phyloP scores from a whole-genome alignment of 2,113 vertebrate species.

The Rostratula benghalensis region DNA sequence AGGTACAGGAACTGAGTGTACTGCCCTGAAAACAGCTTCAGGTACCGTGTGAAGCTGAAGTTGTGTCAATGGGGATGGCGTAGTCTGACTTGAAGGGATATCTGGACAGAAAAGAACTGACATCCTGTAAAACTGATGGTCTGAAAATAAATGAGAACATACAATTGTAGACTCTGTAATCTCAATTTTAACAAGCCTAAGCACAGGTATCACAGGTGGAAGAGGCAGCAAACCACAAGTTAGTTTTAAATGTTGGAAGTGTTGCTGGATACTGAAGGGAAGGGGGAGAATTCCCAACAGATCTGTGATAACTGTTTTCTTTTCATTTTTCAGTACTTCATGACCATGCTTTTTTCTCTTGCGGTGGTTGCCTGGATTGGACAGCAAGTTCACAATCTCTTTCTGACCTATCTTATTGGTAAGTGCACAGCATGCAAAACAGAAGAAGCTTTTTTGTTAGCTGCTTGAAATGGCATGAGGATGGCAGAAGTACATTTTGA shows the following conservation, averaged over 20 bases:
- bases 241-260: neutral
- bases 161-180: neutral
- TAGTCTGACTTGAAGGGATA: neutral
- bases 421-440: slow-evolving; percentile 55
- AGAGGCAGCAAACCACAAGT: neutral
- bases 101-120: neutral
- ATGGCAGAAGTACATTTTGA: neutral
- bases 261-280: neutral
- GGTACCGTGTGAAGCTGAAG: neutral
- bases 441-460: neutral
- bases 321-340: slow-evolving; percentile 85
- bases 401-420: slow-evolving; percentile 96
- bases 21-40: neutral
- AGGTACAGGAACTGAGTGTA: neutral
- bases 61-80: too few species aligned
- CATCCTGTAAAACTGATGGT: neutral
- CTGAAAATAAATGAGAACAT: neutral
- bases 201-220: fast-evolving
- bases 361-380: slow-evolving; percentile 93
- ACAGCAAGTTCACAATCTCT: slow-evolving; percentile 97
- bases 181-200: fast-evolving
- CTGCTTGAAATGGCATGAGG: neutral
- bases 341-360: slow-evolving; percentile 88
- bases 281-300: neutral
- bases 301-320: neutral